Conservation (phyloP, 2,113 vertebrate species). For the Archilochus colubris region DNA sequence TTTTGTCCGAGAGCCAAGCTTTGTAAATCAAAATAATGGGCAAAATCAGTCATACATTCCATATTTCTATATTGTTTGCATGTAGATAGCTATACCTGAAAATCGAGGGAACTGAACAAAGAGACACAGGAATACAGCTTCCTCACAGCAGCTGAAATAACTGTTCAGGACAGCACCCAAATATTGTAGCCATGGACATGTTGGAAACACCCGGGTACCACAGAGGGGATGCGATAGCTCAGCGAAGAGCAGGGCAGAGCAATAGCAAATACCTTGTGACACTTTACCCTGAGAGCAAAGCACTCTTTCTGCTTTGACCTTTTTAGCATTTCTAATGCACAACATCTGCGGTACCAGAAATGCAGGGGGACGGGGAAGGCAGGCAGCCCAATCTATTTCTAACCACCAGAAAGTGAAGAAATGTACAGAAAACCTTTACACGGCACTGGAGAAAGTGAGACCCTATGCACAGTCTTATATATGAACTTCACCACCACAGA, state of each 20-base stretch:
- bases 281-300: background rate
- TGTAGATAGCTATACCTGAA: background rate
- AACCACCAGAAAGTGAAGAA: background rate
- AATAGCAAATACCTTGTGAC: background rate
- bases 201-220: background rate
- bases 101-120: background rate
- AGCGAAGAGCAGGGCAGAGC: background rate
- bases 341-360: background rate
- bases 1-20: slow-evolving; percentile 8
- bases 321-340: background rate
- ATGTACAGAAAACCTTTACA: background rate
- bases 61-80: background rate
- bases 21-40: background rate
- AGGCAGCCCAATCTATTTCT: background rate
- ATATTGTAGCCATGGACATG: background rate
- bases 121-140: background rate
- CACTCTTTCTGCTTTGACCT: background rate
- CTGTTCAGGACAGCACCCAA: background rate
- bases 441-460: background rate
- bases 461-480: background rate
- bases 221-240: background rate
- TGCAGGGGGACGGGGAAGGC: background rate
- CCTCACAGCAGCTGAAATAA: background rate
- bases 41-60: background rate
- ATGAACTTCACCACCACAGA: background rate